Evolutionary conservation across 30 jellyfish, hydroid and myxozoan genomes (phyloP), one percentile per base, ranked within the genome.

Genomic region (Turritopsis dohrnii): DNA sequence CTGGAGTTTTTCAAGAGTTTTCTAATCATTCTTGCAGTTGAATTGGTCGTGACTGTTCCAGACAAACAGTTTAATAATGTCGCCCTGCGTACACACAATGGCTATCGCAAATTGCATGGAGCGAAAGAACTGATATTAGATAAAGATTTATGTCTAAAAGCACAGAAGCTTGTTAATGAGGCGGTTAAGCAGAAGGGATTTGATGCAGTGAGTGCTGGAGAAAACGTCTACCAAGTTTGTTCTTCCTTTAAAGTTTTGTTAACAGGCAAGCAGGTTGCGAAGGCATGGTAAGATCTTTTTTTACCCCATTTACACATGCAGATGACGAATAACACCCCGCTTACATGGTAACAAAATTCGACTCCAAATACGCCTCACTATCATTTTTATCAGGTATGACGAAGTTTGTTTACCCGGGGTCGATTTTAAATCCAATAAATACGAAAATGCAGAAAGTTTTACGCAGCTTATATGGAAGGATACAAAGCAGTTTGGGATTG

Each of bases 391-490:
- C 72, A 82, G 89, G 89, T 82, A 82, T 69, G 85, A 82, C 73
- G 89, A 82, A 72, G 89, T 82, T 25, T 82, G 89, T 29, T 8
- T 80, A 29, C 81, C 87, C 21, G 71, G 52, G n/a, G 86, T 82
- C 8, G 73, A 82, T 71, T 82, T 82, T 21, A 24, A 82, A 82
- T 65, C 54, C 24, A 23, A 28, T 20, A 71, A 82, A 18, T 82
- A 65, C 69, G 72, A 28, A n/a, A 71, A 71, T 71, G 85, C 89
- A 17, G 89, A 82, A 71, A 82, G 89, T 82, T 94, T 94, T 84
- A 89, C 96, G 86, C 99, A 94, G 77, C 88, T 94, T 21, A 95
- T 94, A 7, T 94, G 99, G 99, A 84, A 91, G 71, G 90, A 95
- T 7, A 90, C 96, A 26, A 83, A 85, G 80, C 80, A 79, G 83